Evolutionary conservation across 1,140 invertebrate species (phyloP), one percentile per base, ranked within the genome.

Genomic region (Drosophila tropicalis): DNA sequence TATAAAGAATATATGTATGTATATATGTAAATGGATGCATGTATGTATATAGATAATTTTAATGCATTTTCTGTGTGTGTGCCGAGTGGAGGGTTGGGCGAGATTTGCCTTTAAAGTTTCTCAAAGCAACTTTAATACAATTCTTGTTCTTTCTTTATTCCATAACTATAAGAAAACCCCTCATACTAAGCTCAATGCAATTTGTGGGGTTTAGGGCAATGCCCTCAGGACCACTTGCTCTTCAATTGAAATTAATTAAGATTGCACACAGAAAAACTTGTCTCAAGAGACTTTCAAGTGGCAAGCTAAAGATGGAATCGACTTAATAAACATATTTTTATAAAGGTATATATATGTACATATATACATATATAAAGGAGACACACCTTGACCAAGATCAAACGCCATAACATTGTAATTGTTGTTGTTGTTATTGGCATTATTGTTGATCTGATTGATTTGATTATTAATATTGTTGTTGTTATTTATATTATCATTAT

Each of bases 201-300:
- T 9, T 47, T 13, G 36, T 36, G 7, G 22, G 40, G 39, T 56
- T 29, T 34, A 72, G 73, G 57, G 60, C 73, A 76, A 69, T 76
- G 73, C 17, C 66, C 73, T 55, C 25, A 72, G 62, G 63, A 39
- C 12, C 17, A 62, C 65, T 76, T 73, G 60, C 36, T 58, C 41
- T 67, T 72, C 74, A 78, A 86, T 85, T 81, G 62, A 55, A 51
- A 54, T 71, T 77, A 75, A 86, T 75, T 85, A 61, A 81, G 76
- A 76, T 64, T 63, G 61, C 74, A 77, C 10, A 9, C 15, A 47
- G 15, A 12, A 75, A 75, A 61, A 66, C 34, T 55, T 54, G 72
- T 76, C 72, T 76, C 60, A 58, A 73, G 66, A 56, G 62, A 54
- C 44, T 29, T 41, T 66, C 51, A 32, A 64, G 62, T 55, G 40